Percentiles rank a stretch among this genome's conserved stretches.
Conservation (phyloP, 2,113 vertebrate species). For the Diadophis punctatus region DNA sequence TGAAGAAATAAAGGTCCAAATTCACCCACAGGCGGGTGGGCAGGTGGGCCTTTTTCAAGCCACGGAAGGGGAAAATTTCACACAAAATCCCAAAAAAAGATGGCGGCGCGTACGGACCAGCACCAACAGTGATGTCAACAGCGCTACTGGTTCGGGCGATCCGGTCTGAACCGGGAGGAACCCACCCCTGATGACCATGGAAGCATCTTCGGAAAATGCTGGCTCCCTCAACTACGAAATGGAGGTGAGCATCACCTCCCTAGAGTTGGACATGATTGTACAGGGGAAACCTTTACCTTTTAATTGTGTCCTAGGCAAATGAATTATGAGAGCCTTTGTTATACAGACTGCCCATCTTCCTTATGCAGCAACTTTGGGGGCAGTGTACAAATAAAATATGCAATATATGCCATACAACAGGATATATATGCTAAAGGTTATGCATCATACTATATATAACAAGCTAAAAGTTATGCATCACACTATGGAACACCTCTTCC, state of each 20-base stretch:
- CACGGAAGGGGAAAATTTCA: no score
- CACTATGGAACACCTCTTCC: background rate
- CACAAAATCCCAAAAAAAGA: no score
- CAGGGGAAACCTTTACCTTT: background rate
- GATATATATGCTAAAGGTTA: background rate
- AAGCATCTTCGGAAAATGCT: background rate
- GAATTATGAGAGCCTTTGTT: background rate
- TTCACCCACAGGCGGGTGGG: no score
- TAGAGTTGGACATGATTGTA: background rate
- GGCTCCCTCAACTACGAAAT: background rate
- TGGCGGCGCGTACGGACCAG: no score
- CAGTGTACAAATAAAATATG: background rate
- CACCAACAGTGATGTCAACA: no score
- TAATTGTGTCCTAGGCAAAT: background rate
- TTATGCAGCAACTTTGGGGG: background rate
- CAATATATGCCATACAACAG: background rate
- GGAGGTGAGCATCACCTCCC: background rate
- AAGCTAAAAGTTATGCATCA: background rate
- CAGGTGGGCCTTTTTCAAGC: no score
- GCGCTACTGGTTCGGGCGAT: no score
- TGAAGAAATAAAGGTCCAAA: no score
- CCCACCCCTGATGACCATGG: no score
- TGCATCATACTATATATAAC: background rate
- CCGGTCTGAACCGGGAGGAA: no score
- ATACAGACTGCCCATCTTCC: background rate